A percentile compares a stretch with the other conserved stretches of the same genome.
Evolutionary conservation across 2,888 invertebrate genomes (phyloP).

Genomic region (Limnephilus lunatus): DNA sequence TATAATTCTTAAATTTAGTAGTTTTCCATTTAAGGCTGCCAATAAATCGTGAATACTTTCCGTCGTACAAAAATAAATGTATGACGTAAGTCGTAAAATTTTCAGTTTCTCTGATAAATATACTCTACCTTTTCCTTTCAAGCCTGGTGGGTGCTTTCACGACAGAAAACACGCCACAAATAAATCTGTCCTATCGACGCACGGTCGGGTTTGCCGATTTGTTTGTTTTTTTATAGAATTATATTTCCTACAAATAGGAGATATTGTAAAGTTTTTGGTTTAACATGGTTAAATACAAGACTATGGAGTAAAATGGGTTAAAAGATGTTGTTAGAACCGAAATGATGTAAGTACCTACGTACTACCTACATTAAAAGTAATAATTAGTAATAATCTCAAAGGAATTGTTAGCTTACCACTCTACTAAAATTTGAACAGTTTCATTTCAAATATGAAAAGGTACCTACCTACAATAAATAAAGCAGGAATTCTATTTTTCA

Average conservation of each 20-base stretch:
- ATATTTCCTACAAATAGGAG: background rate
- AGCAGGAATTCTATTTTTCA: too few species aligned
- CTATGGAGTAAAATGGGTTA: background rate
- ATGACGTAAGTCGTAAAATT: background rate
- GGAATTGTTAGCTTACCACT: too few species aligned
- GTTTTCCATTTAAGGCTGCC: background rate
- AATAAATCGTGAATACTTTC: background rate
- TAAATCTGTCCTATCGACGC: constrained; percentile 14
- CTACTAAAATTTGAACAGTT: too few species aligned
- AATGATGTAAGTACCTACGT: background rate
- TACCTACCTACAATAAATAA: too few species aligned
- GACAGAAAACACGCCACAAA: constrained; percentile 4
- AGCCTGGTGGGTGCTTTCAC: background rate
- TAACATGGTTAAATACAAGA: background rate
- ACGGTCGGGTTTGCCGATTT: background rate
- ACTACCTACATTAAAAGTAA: background rate
- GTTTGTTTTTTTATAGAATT: background rate
- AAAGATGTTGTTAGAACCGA: background rate
- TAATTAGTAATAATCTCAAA: background rate
- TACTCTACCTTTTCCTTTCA: background rate
- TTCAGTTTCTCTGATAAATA: background rate
- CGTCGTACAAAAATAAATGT: background rate
- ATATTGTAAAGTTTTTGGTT: background rate
- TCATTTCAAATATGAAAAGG: background rate
- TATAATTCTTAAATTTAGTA: background rate